Percentiles rank a stretch among this genome's conserved stretches.
These are phyloP conservation scores for Pomatorhinus ruficollis DNA, from an alignment of 2,113 vertebrate species.

Conservation along the genomic window DNA sequence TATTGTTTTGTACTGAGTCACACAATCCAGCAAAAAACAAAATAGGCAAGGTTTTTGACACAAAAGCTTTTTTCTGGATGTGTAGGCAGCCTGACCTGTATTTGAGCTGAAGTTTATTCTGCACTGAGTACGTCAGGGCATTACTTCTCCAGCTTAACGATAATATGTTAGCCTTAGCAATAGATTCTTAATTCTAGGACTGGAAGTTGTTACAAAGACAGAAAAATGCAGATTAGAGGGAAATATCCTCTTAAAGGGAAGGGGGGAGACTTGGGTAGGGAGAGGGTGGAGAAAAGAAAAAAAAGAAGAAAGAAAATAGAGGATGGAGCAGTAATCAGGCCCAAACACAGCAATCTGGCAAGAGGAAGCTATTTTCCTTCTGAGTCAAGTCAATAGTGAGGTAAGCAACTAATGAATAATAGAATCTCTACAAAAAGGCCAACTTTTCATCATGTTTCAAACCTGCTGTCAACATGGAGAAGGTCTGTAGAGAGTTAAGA, in stretches of 20 bases:
- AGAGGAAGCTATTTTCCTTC: neutral
- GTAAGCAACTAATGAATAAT: neutral
- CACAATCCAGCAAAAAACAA: neutral
- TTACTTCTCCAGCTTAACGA: neutral
- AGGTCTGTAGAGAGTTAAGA: neutral
- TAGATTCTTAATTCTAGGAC: neutral
- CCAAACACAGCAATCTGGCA: neutral
- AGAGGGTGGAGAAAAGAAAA: neutral
- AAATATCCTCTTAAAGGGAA: neutral
- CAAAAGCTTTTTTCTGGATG: neutral
- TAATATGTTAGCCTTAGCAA: neutral
- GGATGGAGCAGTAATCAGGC: neutral
- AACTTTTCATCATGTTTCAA: neutral
- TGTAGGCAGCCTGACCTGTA: neutral
- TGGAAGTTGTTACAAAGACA: neutral
- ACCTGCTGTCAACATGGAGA: neutral
- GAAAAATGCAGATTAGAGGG: neutral
- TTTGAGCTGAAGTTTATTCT: neutral
- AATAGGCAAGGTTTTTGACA: neutral
- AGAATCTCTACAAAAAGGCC: neutral
- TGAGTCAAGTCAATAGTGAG: neutral
- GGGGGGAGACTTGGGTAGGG: rapidly evolving
- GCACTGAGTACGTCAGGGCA: neutral
- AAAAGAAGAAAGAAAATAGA: neutral
- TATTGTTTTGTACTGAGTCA: neutral